Percentiles rank a stretch among this genome's conserved stretches.
These are phyloP conservation scores for Hyaena hyaena DNA, from an alignment of 2,113 vertebrate species.

Conservation along the genomic window DNA sequence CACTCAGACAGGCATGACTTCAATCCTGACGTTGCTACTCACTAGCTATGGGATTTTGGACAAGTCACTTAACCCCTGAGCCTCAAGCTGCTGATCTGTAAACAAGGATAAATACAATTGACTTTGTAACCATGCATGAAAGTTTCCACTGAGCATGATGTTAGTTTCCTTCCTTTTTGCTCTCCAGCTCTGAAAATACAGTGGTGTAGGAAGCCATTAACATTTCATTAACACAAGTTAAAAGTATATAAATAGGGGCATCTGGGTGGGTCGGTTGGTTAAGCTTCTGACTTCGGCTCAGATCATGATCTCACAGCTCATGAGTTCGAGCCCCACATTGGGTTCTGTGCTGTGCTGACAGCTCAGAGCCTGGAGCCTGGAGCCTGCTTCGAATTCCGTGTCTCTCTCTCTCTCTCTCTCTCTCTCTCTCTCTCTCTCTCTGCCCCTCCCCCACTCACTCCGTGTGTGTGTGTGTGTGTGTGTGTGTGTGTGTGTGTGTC, in stretches of 20 bases:
- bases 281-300: too few relatives aligned
- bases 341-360: too few relatives aligned
- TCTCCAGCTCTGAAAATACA: slow-evolving; percentile 5
- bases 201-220: neutral
- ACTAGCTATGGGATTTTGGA: neutral
- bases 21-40: neutral
- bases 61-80: neutral
- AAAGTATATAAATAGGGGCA: neutral
- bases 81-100: neutral
- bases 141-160: neutral
- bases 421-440: too few relatives aligned
- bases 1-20: neutral
- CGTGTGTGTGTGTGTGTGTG: too few relatives aligned
- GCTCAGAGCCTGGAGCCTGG: too few relatives aligned
- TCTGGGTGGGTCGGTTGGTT: too few relatives aligned
- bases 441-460: too few relatives aligned
- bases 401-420: too few relatives aligned
- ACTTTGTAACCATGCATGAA: neutral
- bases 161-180: neutral
- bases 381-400: too few relatives aligned
- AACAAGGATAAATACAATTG: neutral
- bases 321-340: too few relatives aligned
- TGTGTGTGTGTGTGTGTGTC: too few relatives aligned
- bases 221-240: slow-evolving; percentile 15
- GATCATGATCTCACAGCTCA: too few relatives aligned